phyloP scores from a whole-genome alignment of 2,888 invertebrate genomes.

The Drosophila subquinaria region DNA sequence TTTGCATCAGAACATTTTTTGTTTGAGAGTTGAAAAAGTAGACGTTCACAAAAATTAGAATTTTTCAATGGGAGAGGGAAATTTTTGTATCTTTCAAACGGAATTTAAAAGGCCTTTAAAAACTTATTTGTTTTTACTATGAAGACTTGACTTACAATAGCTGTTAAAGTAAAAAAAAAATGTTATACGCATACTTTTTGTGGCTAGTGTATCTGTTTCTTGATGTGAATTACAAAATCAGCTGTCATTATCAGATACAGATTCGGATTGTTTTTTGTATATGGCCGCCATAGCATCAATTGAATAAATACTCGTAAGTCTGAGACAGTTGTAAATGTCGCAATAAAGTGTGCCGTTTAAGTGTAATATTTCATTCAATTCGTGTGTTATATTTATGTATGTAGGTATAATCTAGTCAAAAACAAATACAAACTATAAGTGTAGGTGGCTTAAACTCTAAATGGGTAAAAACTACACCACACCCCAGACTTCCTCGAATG shows the following conservation, averaged over 20 bases:
- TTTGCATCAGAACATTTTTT: no score
- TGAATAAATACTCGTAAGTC: neutral
- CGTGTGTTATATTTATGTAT: neutral
- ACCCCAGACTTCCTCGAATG: constrained; percentile 97
- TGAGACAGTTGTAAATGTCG: neutral
- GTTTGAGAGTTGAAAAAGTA: no score
- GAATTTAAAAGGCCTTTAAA: no score
- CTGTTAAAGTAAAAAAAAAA: no score
- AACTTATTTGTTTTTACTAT: no score
- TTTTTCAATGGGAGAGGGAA: no score
- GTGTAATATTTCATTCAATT: neutral
- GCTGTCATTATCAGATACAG: neutral
- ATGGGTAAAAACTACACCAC: constrained; percentile 86
- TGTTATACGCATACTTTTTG: no score
- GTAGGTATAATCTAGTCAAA: constrained; percentile 23
- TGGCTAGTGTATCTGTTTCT: no score
- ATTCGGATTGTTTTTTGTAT: neutral
- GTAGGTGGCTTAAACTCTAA: constrained; percentile 8
- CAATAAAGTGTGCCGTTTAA: constrained; percentile 4
- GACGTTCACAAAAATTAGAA: no score
- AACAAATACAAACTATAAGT: constrained; percentile 27
- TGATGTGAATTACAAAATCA: no score
- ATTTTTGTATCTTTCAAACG: no score
- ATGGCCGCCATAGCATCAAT: neutral
- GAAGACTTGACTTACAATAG: no score